Evolutionary conservation across 2,888 invertebrate genomes (phyloP).

Genomic region (Amiota communis): DNA sequence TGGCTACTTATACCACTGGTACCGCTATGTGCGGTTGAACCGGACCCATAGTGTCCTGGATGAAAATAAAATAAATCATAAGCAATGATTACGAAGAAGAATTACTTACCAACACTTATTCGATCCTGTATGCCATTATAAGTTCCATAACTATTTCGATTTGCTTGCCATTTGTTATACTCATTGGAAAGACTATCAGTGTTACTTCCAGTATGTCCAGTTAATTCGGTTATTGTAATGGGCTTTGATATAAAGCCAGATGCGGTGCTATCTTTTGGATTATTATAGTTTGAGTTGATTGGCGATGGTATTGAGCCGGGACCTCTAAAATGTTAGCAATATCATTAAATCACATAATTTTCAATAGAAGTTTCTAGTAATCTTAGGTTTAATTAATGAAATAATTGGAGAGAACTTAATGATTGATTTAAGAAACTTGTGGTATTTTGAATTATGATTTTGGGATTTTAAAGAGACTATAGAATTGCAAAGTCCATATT

Average conservation of each 20-base stretch:
- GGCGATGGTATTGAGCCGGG: slow-evolving; percentile 49
- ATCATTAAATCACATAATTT: no score
- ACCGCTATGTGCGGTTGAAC: slow-evolving; percentile 20
- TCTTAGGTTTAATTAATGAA: no score
- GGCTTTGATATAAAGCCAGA: slow-evolving; percentile 44
- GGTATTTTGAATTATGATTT: no score
- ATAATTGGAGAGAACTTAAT: no score
- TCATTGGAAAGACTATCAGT: slow-evolving; percentile 47
- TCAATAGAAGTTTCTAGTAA: no score
- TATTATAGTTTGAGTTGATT: background rate
- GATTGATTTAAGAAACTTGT: no score
- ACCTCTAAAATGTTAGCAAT: slow-evolving; percentile 45
- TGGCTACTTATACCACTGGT: slow-evolving; percentile 43
- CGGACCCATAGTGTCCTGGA: slow-evolving; percentile 57
- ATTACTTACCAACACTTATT: slow-evolving; percentile 65
- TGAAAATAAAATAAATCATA: background rate
- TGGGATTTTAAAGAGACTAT: no score
- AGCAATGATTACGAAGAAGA: background rate
- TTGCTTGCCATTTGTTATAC: slow-evolving; percentile 61
- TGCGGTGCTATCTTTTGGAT: slow-evolving; percentile 30
- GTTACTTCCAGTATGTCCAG: slow-evolving; percentile 38
- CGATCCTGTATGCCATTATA: slow-evolving; percentile 54
- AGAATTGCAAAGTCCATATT: no score
- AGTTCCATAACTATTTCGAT: slow-evolving; percentile 8
- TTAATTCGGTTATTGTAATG: slow-evolving; percentile 46